Evolutionary conservation across 2,113 vertebrate genomes (phyloP), one percentile per base, ranked within the genome.

Genomic region (Salvelinus namaycush): DNA sequence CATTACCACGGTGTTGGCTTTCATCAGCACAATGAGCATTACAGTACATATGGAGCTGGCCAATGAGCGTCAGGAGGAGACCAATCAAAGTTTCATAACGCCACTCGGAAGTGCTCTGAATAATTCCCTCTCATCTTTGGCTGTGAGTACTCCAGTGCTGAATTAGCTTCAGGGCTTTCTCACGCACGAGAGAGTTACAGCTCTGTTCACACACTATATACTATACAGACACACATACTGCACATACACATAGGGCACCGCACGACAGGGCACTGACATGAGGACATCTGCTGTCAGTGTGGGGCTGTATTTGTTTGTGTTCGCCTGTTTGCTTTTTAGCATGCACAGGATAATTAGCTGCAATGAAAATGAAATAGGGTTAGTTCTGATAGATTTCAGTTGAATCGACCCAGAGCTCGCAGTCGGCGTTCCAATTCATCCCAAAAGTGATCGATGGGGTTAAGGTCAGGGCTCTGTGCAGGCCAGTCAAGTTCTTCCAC

Each of bases 61-160:
- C 79, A 68, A 49, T 31, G 72, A 85, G 70, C 80, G 84, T 8
- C 34, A 83, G 89, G 84, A 57, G 48, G 76, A 89, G 88, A 89
- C 78, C 82, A 89, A 92, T 91, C 80, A 89, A 92, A 90, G 76
- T 87, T 89, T 89, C 80, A 92, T 91, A 84, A 83, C 57, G 72
- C 69, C 59, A 73, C 18, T 24, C 68, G 60, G 68, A 29, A 75
- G 64, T 34, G 24, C 64, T 70, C 80, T 91, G 80, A 91, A 94
- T 92, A 87, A 92, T 92, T 93, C 91, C 66, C 79, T 89, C 87
- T 91, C 79, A 91, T 80, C 68, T 79, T 75, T 77, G 74, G 34
- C 14, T 59, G 4, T 44, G n/a, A 14, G 57, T 64, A 62, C n/a
- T 16, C 11, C 27, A 24, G 51, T 54, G 13, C 51, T 54, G 51